A percentile compares a stretch with the other conserved stretches of the same genome.
Evolutionary conservation across 2,113 vertebrate species (phyloP).

Genomic region (Hucho hucho): DNA sequence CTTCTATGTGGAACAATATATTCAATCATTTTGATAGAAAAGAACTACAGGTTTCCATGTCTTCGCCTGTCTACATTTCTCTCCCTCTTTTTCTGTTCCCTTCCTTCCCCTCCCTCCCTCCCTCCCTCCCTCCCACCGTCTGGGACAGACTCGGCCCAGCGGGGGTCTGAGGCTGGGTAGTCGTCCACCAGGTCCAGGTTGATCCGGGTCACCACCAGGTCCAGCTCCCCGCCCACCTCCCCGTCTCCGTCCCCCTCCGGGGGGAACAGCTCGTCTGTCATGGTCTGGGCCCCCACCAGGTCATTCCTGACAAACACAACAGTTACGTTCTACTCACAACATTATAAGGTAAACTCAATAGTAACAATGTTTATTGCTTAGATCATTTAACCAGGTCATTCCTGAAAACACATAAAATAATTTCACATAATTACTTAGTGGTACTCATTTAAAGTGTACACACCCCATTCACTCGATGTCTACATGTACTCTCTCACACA

Average conservation of each 20-base stretch:
- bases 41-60: not conserved
- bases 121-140: slow-evolving; percentile 71
- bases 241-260: slow-evolving; percentile 47
- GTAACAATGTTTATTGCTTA: no score
- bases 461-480: no score
- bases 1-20: not conserved
- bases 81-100: not conserved
- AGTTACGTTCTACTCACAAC: not conserved
- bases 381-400: no score
- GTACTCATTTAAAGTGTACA: no score
- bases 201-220: slow-evolving; percentile 83
- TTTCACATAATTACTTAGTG: no score
- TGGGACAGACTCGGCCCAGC: slow-evolving; percentile 95
- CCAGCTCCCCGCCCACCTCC: slow-evolving; percentile 78
- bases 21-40: not conserved
- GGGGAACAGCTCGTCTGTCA: slow-evolving; percentile 84
- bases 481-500: no score
- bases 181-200: slow-evolving; percentile 92
- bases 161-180: slow-evolving; percentile 93
- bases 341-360: no score
- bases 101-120: not conserved
- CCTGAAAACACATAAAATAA: no score
- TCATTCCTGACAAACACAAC: slow-evolving; percentile 78
- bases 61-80: not conserved
- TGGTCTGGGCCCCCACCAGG: slow-evolving; percentile 79